phyloP scores from a whole-genome alignment of 2,888 invertebrate species.

The Adineta ricciae region DNA sequence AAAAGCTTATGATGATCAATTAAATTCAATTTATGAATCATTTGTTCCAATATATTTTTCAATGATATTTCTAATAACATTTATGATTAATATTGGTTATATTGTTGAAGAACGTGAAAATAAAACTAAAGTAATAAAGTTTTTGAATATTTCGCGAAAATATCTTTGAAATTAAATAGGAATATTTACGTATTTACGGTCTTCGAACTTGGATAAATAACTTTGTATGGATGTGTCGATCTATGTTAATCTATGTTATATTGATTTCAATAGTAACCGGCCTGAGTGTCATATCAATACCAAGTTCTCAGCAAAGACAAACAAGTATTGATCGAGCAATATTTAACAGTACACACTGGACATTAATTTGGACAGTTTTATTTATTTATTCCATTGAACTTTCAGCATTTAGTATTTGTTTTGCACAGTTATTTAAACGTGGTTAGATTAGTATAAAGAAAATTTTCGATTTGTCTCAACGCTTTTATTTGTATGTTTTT shows the following conservation, averaged over 20 bases:
- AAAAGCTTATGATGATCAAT: constrained; percentile 11
- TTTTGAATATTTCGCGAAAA: no score
- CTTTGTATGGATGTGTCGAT: constrained; percentile 25
- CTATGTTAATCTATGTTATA: constrained; percentile 22
- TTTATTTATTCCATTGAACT: constrained; percentile 25
- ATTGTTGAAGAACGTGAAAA: constrained; percentile 26
- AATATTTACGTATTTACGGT: constrained; percentile 28
- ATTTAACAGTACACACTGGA: constrained; percentile 13
- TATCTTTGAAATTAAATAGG: neutral
- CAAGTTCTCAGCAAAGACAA: neutral
- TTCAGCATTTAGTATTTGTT: constrained; percentile 17
- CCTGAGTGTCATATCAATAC: neutral
- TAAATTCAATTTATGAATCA: constrained; percentile 19
- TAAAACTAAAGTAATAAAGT: constrained; percentile 23
- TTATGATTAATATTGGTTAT: constrained; percentile 27
- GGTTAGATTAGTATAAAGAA: constrained; percentile 23
- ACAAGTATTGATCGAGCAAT: neutral
- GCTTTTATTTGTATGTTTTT: neutral
- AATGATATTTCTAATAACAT: constrained; percentile 12
- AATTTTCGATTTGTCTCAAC: neutral
- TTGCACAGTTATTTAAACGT: constrained; percentile 30
- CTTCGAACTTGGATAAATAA: constrained; percentile 1
- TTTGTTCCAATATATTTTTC: constrained; percentile 22
- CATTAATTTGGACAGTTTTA: neutral
- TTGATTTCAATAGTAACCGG: neutral